Evolutionary conservation across 2,888 invertebrate genomes (phyloP).

Genomic region (Synanthedon formicaeformis): DNA sequence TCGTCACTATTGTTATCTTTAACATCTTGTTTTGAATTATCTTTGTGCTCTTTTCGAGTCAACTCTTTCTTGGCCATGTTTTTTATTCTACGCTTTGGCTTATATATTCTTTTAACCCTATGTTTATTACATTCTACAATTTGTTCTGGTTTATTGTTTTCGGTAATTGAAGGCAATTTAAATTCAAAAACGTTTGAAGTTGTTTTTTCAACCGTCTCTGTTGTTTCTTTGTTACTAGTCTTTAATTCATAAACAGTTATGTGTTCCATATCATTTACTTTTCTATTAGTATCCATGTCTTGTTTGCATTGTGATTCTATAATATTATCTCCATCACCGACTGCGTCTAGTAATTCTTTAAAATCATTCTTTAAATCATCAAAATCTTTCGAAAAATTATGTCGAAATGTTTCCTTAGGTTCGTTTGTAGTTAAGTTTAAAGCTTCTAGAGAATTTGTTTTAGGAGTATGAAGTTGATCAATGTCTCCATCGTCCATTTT

Average conservation of each 20-base stretch:
- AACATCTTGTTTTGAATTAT: conserved; percentile 41
- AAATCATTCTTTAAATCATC: conserved; percentile 46
- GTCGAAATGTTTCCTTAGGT: conserved; percentile 13
- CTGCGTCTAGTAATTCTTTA: conserved; percentile 35
- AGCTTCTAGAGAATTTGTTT: conserved; percentile 48
- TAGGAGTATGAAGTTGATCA: conserved; percentile 45
- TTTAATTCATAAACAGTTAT: conserved; percentile 51
- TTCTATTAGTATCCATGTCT: conserved; percentile 18
- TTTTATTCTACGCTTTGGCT: conserved; percentile 35
- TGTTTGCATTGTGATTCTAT: conserved; percentile 12
- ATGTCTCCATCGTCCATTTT: conserved; percentile 27
- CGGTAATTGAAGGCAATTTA: conserved; percentile 46
- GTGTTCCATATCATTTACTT: conserved; percentile 50
- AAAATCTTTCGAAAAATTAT: conserved; percentile 41
- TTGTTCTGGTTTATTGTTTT: conserved; percentile 35
- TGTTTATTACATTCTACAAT: conserved; percentile 30
- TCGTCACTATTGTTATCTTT: conserved; percentile 37
- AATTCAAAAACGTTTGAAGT: conserved; percentile 14
- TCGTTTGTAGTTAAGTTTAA: conserved; percentile 18
- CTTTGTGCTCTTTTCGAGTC: conserved; percentile 34
- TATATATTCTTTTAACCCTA: conserved; percentile 32
- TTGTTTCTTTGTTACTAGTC: conserved; percentile 20
- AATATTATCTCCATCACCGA: conserved; percentile 19
- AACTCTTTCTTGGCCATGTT: conserved; percentile 40
- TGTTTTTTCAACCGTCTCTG: not conserved